Evolutionary conservation across 1,140 invertebrate species (phyloP), one percentile per base, ranked within the genome.

Genomic region (Drosophila sucinea): DNA sequence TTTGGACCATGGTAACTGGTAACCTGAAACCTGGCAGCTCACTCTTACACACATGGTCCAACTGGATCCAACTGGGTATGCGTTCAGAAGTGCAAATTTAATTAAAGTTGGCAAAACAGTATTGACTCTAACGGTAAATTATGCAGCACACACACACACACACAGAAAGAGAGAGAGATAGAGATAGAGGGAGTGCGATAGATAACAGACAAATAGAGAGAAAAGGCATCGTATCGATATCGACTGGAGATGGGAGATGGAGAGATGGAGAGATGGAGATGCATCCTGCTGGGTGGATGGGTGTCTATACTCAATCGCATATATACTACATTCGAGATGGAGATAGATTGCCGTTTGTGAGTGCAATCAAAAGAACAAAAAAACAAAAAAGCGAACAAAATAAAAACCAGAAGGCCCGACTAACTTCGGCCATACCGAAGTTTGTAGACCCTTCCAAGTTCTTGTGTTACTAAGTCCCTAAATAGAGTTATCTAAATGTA

Each of bases 71-170:
- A 17, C 17, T 72, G 75, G 38, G 72, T 65, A 77, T 56, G 77
- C 66, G 44, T 51, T 70, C 61, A 73, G 83, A 57, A 86, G 83
- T 83, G 79, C 82, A 86, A 86, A 86, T 86, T 86, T 86, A 86
- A 86, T 86, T 86, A 86, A 86, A 86, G 83, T 86, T 87, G 76
- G 79, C 72, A 86, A 79, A 86, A 87, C 83, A 82, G 69, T 87
- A 86, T 86, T 87, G 83, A 86, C 83, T 86, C 83, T 55, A 82
- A 83, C 83, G 79, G 83, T 86, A 86, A 86, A 86, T 86, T 86
- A 86, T 86, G 83, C 82, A 86, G 76, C 79, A 87, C 71, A 73
- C 76, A 76, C 82, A 76, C 62, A 72, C 2, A 35, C 66, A 70
- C 66, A 77, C 67, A 81, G 47, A 60, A 30, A 86, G 76, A 87